Conservation (phyloP, 2,888 invertebrate species). For the Platycheirus rosarum region DNA sequence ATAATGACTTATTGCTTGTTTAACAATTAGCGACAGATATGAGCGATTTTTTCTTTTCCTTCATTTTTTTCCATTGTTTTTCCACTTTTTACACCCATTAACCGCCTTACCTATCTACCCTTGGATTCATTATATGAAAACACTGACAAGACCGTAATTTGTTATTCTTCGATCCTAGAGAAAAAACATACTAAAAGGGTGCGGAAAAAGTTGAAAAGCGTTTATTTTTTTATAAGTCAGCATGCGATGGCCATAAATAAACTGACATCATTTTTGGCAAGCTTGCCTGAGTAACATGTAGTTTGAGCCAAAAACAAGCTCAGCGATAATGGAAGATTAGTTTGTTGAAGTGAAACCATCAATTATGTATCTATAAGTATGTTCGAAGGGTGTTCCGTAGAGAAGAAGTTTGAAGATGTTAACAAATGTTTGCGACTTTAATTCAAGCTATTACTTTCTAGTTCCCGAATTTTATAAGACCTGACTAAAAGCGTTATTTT, state of each 20-base stretch:
- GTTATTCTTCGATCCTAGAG: conserved; percentile 33
- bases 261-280: conserved; percentile 30
- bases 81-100: conserved; percentile 52
- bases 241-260: neutral
- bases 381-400: too few relatives aligned
- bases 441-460: too few relatives aligned
- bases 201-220: conserved; percentile 26
- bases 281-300: neutral
- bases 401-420: too few relatives aligned
- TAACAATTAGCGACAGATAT: conserved; percentile 67
- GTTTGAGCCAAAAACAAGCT: neutral
- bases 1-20: conserved; percentile 67
- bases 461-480: too few relatives aligned
- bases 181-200: conserved; percentile 12
- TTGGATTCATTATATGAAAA: conserved; percentile 54
- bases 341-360: conserved; percentile 1
- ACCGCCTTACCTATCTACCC: conserved; percentile 42
- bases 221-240: conserved; percentile 7
- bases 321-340: too few relatives aligned
- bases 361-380: too few relatives aligned
- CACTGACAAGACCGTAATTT: conserved; percentile 53
- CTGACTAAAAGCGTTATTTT: too few relatives aligned
- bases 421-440: too few relatives aligned
- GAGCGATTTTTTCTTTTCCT: conserved; percentile 35
- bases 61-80: conserved; percentile 15